Percentiles rank a stretch among this genome's conserved stretches.
Evolutionary conservation across 2,888 invertebrate species (phyloP).

Genomic region (Perithous albicinctus): DNA sequence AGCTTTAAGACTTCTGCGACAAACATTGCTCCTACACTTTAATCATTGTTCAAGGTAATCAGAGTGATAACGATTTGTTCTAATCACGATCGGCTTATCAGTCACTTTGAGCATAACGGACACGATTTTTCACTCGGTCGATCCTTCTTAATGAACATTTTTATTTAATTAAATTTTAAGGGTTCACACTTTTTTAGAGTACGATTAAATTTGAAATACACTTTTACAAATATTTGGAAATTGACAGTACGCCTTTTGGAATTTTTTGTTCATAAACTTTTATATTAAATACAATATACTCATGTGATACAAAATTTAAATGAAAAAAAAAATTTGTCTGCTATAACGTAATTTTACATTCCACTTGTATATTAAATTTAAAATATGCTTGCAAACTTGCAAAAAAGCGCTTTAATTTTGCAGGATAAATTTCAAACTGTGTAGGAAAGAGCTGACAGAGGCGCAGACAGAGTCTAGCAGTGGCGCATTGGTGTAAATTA

Average conservation of each 20-base stretch:
- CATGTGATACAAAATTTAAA: too few species aligned
- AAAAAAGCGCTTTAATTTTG: too few species aligned
- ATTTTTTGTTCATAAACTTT: too few species aligned
- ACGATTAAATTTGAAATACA: slow-evolving; percentile 7
- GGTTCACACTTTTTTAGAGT: neutral
- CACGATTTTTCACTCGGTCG: neutral
- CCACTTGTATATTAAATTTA: too few species aligned
- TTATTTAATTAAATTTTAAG: neutral
- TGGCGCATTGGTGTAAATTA: slow-evolving; percentile 60
- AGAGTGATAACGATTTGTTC: slow-evolving; percentile 16
- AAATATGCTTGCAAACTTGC: too few species aligned
- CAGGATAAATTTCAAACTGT: too few species aligned
- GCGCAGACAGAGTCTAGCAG: slow-evolving; percentile 27
- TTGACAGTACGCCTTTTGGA: too few species aligned
- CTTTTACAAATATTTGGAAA: too few species aligned
- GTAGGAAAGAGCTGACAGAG: too few species aligned
- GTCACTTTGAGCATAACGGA: neutral
- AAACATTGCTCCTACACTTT: neutral
- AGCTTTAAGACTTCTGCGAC: neutral
- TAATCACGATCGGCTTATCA: slow-evolving; percentile 6
- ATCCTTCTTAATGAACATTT: neutral
- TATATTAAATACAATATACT: neutral
- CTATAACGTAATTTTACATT: too few species aligned
- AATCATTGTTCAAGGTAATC: neutral
- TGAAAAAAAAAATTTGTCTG: too few species aligned